Evolutionary conservation across 2,888 invertebrate species (phyloP).

Genomic region (Autographa pulchrina): DNA sequence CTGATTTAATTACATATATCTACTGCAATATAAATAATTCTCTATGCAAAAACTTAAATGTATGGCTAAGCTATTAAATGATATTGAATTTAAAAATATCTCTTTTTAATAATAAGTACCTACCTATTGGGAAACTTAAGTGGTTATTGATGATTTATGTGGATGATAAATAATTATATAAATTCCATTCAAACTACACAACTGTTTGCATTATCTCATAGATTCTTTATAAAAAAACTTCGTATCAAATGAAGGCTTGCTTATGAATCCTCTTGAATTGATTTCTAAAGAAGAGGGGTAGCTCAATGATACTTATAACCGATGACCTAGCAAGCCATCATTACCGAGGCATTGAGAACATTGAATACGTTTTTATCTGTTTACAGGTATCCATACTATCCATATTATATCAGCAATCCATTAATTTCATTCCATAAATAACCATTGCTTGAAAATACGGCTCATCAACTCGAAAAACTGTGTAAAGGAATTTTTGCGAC

Average conservation of each 20-base stretch:
- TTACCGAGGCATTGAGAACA: conserved; percentile 38
- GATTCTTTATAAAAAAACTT: background rate
- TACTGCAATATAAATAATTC: too few species aligned
- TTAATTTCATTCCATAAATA: background rate
- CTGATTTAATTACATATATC: too few species aligned
- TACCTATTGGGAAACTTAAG: too few species aligned
- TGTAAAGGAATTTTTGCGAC: background rate
- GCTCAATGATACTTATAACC: conserved; percentile 40
- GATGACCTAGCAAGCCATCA: conserved; percentile 43
- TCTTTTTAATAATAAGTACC: too few species aligned
- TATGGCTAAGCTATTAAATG: too few species aligned
- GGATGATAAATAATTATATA: too few species aligned
- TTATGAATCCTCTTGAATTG: conserved; percentile 44
- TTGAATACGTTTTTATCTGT: conserved; percentile 22
- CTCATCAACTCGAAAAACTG: background rate
- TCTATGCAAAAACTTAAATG: too few species aligned
- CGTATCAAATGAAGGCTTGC: conserved; percentile 29
- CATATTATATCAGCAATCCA: background rate
- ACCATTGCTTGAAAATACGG: background rate
- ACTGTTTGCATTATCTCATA: too few species aligned
- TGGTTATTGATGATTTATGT: too few species aligned
- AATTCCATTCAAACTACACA: too few species aligned
- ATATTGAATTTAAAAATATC: too few species aligned
- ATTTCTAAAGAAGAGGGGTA: conserved; percentile 49
- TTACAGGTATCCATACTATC: background rate